Evolutionary conservation across 2,113 vertebrate species (phyloP), one percentile per base, ranked within the genome.

Genomic region (Seriola aureovittata): DNA sequence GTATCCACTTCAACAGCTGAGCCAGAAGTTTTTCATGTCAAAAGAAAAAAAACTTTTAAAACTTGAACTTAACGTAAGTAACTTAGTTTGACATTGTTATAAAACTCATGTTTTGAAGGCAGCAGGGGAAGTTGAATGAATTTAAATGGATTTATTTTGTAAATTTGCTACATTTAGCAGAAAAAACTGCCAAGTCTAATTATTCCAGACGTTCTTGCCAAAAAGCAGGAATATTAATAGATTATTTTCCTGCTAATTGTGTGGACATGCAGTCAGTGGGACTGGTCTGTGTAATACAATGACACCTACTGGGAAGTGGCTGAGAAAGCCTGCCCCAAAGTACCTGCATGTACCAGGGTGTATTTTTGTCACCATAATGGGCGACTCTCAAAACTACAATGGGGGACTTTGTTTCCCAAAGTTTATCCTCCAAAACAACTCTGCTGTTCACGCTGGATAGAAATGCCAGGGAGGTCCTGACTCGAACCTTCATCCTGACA

Each of bases 381-480:
- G 19, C 38, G n/a, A 44, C 78, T 74, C 44, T 64, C 42, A 11
- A 6, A 70, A 44, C 17, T 32, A 79, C 75, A 89, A 74, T 77
- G 11, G 67, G 3, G 3, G 48, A 10, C 79, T 60, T 85, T 87
- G 78, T 89, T 72, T 79, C 62, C 25, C 19, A 25, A 19, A 52
- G 59, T 54, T 62, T 14, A 46, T 48, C 65, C 66, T 52, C 8
- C 4, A 5, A 74, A 57, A 71, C 67, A 36, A 8, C 23, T 44
- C 44, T 54, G 12, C 32, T 40, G 68, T 50, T 48, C 14, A 23
- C 4, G 4, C 34, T 23, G 46, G 17, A 25, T 6, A 8, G 32
- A 62, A 71, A 60, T 29, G 57, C 70, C 72, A 65, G 59, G 84
- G 77, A 81, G 81, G 70, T 71, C 81, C 23, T 16, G n/a, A 68